A percentile compares a stretch with the other conserved stretches of the same genome.
phyloP scores from a whole-genome alignment of 2,113 vertebrate species.

The Rhinoptilus africanus region DNA sequence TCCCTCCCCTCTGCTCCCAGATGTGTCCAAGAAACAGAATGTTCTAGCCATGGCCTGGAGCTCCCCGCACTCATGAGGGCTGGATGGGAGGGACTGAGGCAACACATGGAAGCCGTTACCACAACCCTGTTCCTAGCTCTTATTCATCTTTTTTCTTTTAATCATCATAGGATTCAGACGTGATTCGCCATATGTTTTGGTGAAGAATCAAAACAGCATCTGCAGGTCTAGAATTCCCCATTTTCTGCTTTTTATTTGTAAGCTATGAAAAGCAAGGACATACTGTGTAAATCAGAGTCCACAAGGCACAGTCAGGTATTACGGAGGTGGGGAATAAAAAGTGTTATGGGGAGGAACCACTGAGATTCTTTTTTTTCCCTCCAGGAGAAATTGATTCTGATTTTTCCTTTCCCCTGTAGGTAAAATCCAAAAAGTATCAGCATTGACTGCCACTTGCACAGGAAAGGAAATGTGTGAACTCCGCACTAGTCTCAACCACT shows the following conservation, averaged over 20 bases:
- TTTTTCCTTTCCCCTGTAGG: not conserved
- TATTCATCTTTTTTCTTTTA: slow-evolving; percentile 32
- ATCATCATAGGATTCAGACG: not conserved
- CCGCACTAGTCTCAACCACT: not conserved
- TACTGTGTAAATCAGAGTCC: not conserved
- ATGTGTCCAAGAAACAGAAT: slow-evolving; percentile 57
- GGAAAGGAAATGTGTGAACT: not conserved
- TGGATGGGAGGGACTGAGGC: slow-evolving; percentile 35
- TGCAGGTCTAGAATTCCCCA: not conserved
- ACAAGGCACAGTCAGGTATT: not conserved
- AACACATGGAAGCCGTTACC: slow-evolving; percentile 67
- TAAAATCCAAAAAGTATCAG: not conserved
- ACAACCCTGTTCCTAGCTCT: not conserved
- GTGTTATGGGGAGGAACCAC: not conserved
- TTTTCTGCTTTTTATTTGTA: not conserved
- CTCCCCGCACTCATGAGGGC: not conserved
- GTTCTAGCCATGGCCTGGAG: slow-evolving; percentile 50
- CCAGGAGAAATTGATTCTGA: not conserved
- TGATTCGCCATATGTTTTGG: slow-evolving; percentile 28
- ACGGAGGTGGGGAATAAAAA: not conserved
- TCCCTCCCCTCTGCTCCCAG: slow-evolving; percentile 46
- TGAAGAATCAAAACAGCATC: slow-evolving; percentile 31
- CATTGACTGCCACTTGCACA: not conserved
- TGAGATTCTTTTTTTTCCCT: not conserved
- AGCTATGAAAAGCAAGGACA: not conserved